Base-by-base conservation (phyloP, 2,888 invertebrate species). In the Euphydryas editha region DNA sequence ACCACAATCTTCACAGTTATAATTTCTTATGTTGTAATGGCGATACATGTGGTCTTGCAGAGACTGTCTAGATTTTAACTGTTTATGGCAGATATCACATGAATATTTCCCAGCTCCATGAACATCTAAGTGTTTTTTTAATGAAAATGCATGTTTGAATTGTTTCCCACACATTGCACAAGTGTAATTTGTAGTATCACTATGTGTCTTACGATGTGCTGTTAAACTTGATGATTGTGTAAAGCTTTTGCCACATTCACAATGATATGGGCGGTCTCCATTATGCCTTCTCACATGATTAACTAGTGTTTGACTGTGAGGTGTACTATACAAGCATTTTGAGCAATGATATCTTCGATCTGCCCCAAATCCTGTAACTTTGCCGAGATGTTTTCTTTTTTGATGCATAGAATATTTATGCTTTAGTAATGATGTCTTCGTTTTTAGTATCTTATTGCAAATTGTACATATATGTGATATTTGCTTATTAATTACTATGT, bases 1-100 rank as follows among this genome's bases (percentile, higher is more conserved):
- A 13, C 93, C 93, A 78, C 93, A 93, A 46, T 87, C 87, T 73
- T 93, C 92, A 79, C 93, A 93, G 65, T 82, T 93, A 65, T 81
- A 93, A 73, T 93, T 90, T 55, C 81, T 81, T 51, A 93, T 84
- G 71, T 92, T 92, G 59, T 86, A 85, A 77, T 93, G 93, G 44
- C 93, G 79, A 62, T 84, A 83, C 80, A 89, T 85, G 67, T 93
- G 93, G 55, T 84, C 83, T 64, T 84, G 81, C 17, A 92, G 77
- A 11, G 88, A 83, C 55, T 85, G 83, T 58, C 85, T 87, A 0
- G 91, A 85, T 78, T 93, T 93, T 18, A 93, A 78, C 42, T 73
- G 73, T 74, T 92, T 92, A n/a, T 82, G 81, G 70, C 93, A 93
- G 65, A 93, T 79, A 44, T 75, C 79, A 74, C 93, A 93, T 15